phyloP scores from a whole-genome alignment of 2,113 vertebrate species.

The Ascaphus truei region DNA sequence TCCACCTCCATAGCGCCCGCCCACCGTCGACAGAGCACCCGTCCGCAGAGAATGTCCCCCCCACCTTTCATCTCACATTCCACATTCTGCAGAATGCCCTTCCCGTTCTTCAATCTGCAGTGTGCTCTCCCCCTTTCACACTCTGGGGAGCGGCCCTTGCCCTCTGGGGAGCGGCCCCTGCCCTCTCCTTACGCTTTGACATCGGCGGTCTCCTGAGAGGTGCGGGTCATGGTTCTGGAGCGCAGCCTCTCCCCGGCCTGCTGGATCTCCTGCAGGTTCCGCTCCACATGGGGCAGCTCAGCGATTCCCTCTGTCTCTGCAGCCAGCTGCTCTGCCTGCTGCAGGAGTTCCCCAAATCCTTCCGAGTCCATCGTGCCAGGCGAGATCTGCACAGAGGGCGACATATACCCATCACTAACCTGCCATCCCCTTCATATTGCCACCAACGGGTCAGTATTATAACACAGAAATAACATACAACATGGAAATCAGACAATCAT shows the following conservation, averaged over 20 bases:
- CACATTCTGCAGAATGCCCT: too few species aligned
- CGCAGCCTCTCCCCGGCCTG: constrained; percentile 91
- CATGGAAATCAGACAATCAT: neutral
- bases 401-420: too few species aligned
- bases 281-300: constrained; percentile 89
- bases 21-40: too few species aligned
- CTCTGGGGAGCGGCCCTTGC: too few species aligned
- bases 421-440: too few species aligned
- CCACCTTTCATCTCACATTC: too few species aligned
- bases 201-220: constrained; percentile 90
- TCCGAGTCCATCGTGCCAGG: constrained; percentile 78
- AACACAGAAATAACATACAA: neutral
- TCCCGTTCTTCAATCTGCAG: too few species aligned
- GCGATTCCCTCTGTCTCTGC: constrained; percentile 94
- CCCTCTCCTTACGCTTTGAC: constrained; percentile 97
- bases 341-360: constrained; percentile 92
- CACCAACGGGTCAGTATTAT: neutral
- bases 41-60: too few species aligned
- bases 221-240: constrained; percentile 88
- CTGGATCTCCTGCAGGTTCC: constrained; percentile 95
- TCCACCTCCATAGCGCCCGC: too few species aligned
- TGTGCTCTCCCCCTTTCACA: too few species aligned
- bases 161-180: too few species aligned
- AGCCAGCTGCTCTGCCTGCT: constrained; percentile 95
- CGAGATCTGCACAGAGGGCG: constrained; percentile 21